Evolutionary conservation across 1,140 invertebrate species (phyloP), one percentile per base, ranked within the genome.

Genomic region (Planococcus citri): DNA sequence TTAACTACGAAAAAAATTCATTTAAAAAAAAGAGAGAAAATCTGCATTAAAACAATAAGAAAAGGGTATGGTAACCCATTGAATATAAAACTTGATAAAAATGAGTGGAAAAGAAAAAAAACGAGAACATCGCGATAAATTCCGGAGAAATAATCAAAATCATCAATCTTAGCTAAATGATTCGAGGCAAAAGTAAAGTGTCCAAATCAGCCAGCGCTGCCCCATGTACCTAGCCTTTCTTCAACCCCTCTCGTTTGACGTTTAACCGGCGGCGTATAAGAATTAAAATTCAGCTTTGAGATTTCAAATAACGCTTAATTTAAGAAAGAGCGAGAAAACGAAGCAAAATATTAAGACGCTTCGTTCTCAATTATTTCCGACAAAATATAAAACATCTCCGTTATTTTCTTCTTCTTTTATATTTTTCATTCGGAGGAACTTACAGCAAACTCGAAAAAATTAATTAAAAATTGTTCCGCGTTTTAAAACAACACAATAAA

Each of bases 401-500:
- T 37, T 37, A 37, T 51, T 51, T n/a, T 51, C 41, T n/a, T 17
- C 2, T 20, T 20, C 10, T 51, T 51, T 37, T 37, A 14, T 14
- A 14, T 37, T 37, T 37, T 14, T 37, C 33, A 14, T 37, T 37
- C 14, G 14, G 33, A 37, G 6, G 6, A 14, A n/a, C 10, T 51
- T 51, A 4, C 12, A 51, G 41, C 17, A 51, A 17, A 33, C n/a
- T 17, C 12, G 41, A 51, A 51, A 51, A 51, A 51, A 51, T 51
- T 51, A 51, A 51, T 51, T 51, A 51, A 51, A 51, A 51, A 51
- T 51, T 51, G 41, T 51, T 51, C 41, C 41, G 41, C 41, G 41
- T 51, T 51, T 51, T 51, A 51, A 51, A 51, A 51, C 41, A 51
- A 51, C 41, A 51, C 41, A 51, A 51, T 51, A 51, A 51, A 51